phyloP scores from a whole-genome alignment of 2,888 invertebrate species.

The Cremastinae sp. region DNA sequence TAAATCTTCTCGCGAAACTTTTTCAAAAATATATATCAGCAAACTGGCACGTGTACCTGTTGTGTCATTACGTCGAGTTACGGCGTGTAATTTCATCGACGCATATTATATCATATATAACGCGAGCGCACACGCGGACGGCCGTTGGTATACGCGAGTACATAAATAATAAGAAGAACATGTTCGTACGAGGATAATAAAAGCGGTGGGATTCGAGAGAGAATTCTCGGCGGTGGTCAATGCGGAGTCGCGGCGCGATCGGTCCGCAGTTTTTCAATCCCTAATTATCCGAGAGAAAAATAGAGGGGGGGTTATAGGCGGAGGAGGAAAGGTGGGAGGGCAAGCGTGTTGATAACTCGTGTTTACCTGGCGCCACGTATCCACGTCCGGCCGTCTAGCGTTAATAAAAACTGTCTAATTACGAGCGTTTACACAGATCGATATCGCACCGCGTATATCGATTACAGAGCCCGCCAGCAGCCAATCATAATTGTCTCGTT shows the following conservation, averaged over 20 bases:
- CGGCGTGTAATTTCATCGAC: constrained; percentile 13
- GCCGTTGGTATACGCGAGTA: too few relatives aligned
- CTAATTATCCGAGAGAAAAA: constrained; percentile 58
- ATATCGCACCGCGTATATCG: constrained; percentile 59
- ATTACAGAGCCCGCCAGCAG: constrained; percentile 44
- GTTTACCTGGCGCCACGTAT: constrained; percentile 50
- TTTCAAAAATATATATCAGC: constrained; percentile 1
- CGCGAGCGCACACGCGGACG: not conserved
- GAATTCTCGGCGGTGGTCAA: constrained; percentile 15
- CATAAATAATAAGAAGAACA: not conserved
- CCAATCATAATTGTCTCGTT: constrained; percentile 39
- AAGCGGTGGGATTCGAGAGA: not conserved
- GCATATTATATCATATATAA: constrained; percentile 3
- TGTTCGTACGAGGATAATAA: not conserved
- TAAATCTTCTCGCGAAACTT: constrained; percentile 33
- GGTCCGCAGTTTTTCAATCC: constrained; percentile 37
- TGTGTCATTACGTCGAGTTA: constrained; percentile 26
- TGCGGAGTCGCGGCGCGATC: constrained; percentile 26
- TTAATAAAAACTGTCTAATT: constrained; percentile 58
- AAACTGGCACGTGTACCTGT: constrained; percentile 21
- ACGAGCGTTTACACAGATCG: constrained; percentile 64
- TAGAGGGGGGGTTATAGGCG: not conserved
- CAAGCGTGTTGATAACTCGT: constrained; percentile 10
- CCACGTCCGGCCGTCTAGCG: constrained; percentile 61
- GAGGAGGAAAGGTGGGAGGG: constrained; percentile 11